These are phyloP conservation scores for Ligdia adustata DNA, from an alignment of 2,888 invertebrate species.

Conservation along the genomic window DNA sequence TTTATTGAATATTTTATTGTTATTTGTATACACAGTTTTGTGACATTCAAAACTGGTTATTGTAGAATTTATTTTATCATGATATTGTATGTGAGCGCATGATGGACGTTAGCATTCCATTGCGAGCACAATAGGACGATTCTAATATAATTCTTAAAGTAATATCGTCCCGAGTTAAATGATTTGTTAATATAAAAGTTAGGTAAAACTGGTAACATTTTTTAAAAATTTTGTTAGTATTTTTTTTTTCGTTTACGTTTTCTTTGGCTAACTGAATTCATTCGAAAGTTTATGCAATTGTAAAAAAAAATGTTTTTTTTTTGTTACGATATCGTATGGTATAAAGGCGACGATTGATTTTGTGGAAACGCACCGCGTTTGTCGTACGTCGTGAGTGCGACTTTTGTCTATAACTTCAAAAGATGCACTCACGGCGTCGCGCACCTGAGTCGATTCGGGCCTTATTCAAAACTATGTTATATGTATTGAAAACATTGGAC, in stretches of 20 bases:
- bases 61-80: conserved; percentile 32
- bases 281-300: conserved; percentile 57
- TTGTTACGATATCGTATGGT: conserved; percentile 48
- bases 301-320: conserved; percentile 44
- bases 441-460: conserved; percentile 42
- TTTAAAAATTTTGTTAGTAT: conserved; percentile 75
- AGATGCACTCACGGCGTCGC: conserved; percentile 37
- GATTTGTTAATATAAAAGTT: conserved; percentile 77
- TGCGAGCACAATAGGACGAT: conserved; percentile 72
- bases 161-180: conserved; percentile 80
- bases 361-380: conserved; percentile 1
- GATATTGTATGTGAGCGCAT: conserved; percentile 26
- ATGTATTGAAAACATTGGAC: conserved; percentile 53
- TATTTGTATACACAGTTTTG: conserved; percentile 27
- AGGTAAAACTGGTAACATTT: conserved; percentile 70
- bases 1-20: conserved; percentile 24
- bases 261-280: conserved; percentile 61
- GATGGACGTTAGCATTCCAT: conserved; percentile 63
- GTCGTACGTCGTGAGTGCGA: conserved; percentile 41
- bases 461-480: conserved; percentile 44
- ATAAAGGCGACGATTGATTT: conserved; percentile 41
- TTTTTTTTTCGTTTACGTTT: conserved; percentile 67
- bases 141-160: conserved; percentile 84
- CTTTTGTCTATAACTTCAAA: conserved; percentile 37
- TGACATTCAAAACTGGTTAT: conserved; percentile 17